Evolutionary conservation across 2,797 vertebrate species (phyloP), one percentile per base, ranked within the genome.

Genomic region (Lepus townsendii): DNA sequence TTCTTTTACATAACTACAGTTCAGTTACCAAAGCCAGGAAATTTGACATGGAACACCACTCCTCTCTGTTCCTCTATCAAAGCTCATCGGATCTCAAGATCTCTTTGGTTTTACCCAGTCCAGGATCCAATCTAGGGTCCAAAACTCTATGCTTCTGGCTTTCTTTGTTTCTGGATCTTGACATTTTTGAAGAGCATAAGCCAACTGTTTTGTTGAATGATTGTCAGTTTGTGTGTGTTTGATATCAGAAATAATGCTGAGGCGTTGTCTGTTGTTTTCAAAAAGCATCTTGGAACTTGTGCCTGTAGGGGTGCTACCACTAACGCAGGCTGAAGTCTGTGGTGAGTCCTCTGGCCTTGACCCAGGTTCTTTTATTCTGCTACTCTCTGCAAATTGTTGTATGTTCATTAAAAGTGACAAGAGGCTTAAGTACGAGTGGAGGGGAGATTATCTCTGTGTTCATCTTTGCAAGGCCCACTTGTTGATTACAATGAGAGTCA

Each of bases 381-480:
- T 60, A 0, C 57, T 13, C 1, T 54, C 35, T 42, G 17, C 17
- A n/a, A 30, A 16, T 50, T 27, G 19, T 42, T 52, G 27, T 72
- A 20, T 54, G 50, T 65, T 72, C 89, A 66, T 24, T 57, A 54
- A 92, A 79, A 80, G 35, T 77, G 82, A 52, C 82, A 88, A 63
- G 85, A 42, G 65, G 47, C 47, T 94, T 42, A n/a, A 76, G 83
- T 84, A 84, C 71, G 42, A 86, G 69, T 38, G 42, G n/a, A 79
- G 26, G n/a, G 85, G 52, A 76, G 83, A 57, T 88, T n/a, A 68
- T 80, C 60, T 57, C 71, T 63, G 1, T 52, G 62, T 54, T 96
- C 54, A 50, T 24, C 50, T 88, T 83, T 84, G 71, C 47, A 88
- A 94, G 90, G 62, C 42, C 85, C 62, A 22, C 66, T 72, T 76